phyloP scores from a whole-genome alignment of 2,113 vertebrate genomes.

The Ploceus nigricollis region DNA sequence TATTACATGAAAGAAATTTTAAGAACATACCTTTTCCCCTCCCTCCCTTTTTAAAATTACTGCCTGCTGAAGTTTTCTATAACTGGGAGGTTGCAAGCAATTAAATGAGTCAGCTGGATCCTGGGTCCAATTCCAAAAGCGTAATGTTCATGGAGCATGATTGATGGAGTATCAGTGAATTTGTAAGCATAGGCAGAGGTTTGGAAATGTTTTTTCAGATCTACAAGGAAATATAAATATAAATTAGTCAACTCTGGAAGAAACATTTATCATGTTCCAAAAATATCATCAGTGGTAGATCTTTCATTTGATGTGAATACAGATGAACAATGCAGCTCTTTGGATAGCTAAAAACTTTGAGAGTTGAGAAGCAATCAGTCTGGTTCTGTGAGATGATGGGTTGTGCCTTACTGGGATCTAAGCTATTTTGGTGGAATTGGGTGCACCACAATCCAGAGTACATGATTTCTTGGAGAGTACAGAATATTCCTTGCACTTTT shows the following conservation, averaged over 20 bases:
- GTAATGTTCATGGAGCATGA: not conserved
- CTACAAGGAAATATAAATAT: not conserved
- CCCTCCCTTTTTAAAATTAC: not conserved
- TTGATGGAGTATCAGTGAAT: not conserved
- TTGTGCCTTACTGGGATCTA: not conserved
- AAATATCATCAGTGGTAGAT: not conserved
- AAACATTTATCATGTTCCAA: not conserved
- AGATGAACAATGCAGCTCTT: not conserved
- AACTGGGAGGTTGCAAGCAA: not conserved
- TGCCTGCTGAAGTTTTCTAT: slow-evolving; percentile 35
- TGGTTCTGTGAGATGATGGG: not conserved
- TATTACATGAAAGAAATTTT: slow-evolving; percentile 53
- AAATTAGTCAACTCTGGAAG: not conserved
- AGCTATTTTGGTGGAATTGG: not conserved
- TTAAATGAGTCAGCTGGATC: slow-evolving; percentile 11
- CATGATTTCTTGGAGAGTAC: not conserved
- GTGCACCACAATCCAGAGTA: not conserved
- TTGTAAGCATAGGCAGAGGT: not conserved
- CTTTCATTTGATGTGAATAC: not conserved
- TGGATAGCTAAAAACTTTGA: not conserved
- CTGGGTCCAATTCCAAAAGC: not conserved
- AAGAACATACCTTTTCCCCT: not conserved
- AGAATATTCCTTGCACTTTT: not conserved
- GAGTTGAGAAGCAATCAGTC: not conserved
- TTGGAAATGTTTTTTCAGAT: not conserved